Base-by-base conservation (phyloP, 2,797 vertebrate genomes). In the Pangasius sanitwongsei region DNA sequence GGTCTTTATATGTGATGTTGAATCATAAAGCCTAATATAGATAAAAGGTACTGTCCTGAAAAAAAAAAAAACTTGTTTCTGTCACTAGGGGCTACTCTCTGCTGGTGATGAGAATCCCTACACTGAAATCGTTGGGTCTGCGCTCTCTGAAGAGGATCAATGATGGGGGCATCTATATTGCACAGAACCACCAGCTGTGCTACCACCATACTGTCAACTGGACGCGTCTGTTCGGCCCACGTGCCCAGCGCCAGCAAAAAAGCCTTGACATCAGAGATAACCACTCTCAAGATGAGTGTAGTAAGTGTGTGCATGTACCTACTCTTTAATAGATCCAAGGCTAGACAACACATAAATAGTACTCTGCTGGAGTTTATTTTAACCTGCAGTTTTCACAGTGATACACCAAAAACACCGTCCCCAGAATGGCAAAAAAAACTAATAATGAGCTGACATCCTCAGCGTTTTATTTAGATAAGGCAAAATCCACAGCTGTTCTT, bases 181-280 rank as follows among this genome's bases (percentile, higher is more conserved):
- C 96, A 0, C 96, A 96, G 89, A 99, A 99, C 93, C 93, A 91
- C n/a, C 95, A 95, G 6, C 97, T 99, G 12, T 99, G 98, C 93
- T 99, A 97, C 94, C 94, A 97, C 1, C 80, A 98, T 92, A 97
- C 95, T 0, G 92, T 99, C 80, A 97, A 98, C 92, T 99, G 98
- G 98, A 96, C 95, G 0, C 93, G 90, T 0, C 95, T 99, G 65
- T 92, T 97, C 2, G 95, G 90, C 86, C 86, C 92, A 44, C 91
- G 92, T 0, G 59, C 70, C 0, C 93, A 91, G 86, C 92, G 96
- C 28, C 93, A 93, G 1, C 94, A 90, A 93, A 95, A 91, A 87
- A 75, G 67, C 83, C 86, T 92, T 1, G 97, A 95, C 75, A 85
- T 98, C 86, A 95, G 96, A 92, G 89, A 96, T 1, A 99, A 99